Conservation (phyloP, 2,797 vertebrate genomes). For the Gobio occitaniae region DNA sequence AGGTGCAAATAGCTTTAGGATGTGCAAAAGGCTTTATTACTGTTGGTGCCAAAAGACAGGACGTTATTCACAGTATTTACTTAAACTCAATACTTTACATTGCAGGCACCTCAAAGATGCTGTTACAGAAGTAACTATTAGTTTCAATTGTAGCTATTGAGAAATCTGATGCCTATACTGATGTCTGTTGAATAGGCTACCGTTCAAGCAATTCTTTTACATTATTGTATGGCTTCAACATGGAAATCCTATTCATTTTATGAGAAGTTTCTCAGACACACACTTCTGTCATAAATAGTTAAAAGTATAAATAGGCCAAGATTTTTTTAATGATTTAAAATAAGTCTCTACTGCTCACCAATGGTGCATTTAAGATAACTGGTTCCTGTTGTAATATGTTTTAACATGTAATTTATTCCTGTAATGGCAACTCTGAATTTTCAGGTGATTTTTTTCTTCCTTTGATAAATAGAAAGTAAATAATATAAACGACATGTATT, state of each 20-base stretch:
- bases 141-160: background rate
- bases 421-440: no score
- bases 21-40: constrained; percentile 26
- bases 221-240: no score
- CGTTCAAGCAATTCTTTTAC: no score
- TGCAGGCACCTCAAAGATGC: background rate
- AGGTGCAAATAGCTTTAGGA: constrained; percentile 34
- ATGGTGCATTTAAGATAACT: background rate
- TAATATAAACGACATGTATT: no score
- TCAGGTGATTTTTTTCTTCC: no score
- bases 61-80: background rate
- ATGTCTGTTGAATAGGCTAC: no score
- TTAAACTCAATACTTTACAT: background rate
- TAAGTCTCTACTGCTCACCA: background rate
- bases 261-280: background rate
- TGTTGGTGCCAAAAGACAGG: background rate
- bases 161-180: background rate
- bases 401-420: no score
- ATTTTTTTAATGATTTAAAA: background rate
- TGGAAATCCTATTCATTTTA: background rate
- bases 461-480: background rate
- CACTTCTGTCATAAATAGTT: background rate
- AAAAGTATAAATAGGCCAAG: no score
- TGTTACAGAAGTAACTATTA: background rate
- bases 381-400: no score